Evolutionary conservation across 2,888 invertebrate genomes (phyloP).

Genomic region (Lasioglossum calceatum): DNA sequence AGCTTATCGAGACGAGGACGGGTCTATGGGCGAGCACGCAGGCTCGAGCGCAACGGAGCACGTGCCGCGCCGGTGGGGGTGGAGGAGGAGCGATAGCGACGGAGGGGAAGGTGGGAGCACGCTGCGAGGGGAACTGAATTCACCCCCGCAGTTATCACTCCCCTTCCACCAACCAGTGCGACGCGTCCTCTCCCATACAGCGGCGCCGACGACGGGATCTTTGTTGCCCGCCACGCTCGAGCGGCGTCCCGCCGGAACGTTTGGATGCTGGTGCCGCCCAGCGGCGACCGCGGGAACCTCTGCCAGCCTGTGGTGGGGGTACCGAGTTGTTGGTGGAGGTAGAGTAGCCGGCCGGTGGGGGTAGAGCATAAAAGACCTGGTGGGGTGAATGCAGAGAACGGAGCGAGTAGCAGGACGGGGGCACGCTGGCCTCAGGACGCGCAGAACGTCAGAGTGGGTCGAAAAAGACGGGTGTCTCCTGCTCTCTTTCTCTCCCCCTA

Average conservation of each 20-base stretch:
- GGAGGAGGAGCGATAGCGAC: slow-evolving; percentile 65
- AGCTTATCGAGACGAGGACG: slow-evolving; percentile 56
- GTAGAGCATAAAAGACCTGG: slow-evolving; percentile 52
- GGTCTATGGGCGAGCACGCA: slow-evolving; percentile 37
- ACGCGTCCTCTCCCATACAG: slow-evolving; percentile 70
- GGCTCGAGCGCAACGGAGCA: slow-evolving; percentile 59
- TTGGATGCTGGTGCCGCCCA: slow-evolving; percentile 76
- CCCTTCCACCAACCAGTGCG: slow-evolving; percentile 73
- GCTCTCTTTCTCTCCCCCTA: slow-evolving; percentile 39
- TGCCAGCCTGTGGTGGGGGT: slow-evolving; percentile 40
- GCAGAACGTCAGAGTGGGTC: slow-evolving; percentile 81
- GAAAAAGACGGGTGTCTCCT: slow-evolving; percentile 76
- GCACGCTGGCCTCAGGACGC: slow-evolving; percentile 73
- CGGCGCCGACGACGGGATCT: slow-evolving; percentile 67
- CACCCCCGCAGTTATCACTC: slow-evolving; percentile 71
- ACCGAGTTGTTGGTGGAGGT: slow-evolving; percentile 45
- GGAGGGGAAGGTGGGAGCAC: slow-evolving; percentile 57
- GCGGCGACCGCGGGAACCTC: slow-evolving; percentile 72
- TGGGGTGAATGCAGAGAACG: slow-evolving; percentile 71
- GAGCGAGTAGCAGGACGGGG: slow-evolving; percentile 65
- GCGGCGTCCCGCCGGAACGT: slow-evolving; percentile 59
- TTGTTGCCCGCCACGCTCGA: slow-evolving; percentile 71
- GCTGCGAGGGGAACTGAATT: slow-evolving; percentile 68
- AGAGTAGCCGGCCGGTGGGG: slow-evolving; percentile 43
- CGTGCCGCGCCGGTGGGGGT: slow-evolving; percentile 64